These are phyloP conservation scores for Stichodactyla mertensii DNA, from an alignment of 64 coral and sea anemone genomes.

Conservation along the genomic window DNA sequence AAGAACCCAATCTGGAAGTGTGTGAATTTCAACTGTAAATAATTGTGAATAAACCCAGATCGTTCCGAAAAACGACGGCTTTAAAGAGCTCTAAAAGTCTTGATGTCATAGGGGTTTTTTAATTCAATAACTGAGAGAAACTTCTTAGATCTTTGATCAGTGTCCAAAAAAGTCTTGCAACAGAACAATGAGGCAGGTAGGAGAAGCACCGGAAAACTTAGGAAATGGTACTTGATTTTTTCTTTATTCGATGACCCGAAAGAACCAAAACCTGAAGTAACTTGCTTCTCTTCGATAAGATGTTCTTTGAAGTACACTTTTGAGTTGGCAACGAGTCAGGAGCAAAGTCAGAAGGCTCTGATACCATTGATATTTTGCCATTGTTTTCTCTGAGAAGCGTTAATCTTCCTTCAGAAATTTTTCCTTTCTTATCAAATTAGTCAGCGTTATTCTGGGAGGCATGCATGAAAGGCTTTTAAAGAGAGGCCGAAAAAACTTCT, in stretches of 20 bases:
- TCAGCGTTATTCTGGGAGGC: conserved; percentile 15
- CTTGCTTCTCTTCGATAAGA: conserved; percentile 11
- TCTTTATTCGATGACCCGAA: conserved; percentile 14
- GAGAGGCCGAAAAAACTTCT: not conserved
- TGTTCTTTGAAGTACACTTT: conserved; percentile 6
- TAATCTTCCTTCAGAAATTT: conserved; percentile 19
- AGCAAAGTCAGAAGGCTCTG: not conserved
- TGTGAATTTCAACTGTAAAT: conserved; percentile 12
- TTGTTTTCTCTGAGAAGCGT: conserved; percentile 15
- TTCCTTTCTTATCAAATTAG: conserved; percentile 22
- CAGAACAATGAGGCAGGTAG: conserved; percentile 11
- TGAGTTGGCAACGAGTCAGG: not conserved
- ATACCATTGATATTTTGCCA: conserved; percentile 21
- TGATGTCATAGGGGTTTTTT: conserved; percentile 1
- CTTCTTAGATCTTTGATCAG: conserved; percentile 12
- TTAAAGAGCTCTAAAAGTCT: not conserved
- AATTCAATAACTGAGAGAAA: conserved; percentile 9
- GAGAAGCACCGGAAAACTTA: conserved; percentile 22
- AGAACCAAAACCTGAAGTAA: conserved; percentile 13
- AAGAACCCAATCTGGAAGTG: not conserved
- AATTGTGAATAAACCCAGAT: conserved; percentile 19
- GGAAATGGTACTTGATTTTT: conserved; percentile 19
- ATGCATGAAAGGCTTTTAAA: conserved; percentile 12
- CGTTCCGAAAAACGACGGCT: conserved; percentile 3
- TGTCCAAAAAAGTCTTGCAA: conserved; percentile 7